phyloP scores from a whole-genome alignment of 92 coral and sea anemone species.

The Blastomussa wellsi region DNA sequence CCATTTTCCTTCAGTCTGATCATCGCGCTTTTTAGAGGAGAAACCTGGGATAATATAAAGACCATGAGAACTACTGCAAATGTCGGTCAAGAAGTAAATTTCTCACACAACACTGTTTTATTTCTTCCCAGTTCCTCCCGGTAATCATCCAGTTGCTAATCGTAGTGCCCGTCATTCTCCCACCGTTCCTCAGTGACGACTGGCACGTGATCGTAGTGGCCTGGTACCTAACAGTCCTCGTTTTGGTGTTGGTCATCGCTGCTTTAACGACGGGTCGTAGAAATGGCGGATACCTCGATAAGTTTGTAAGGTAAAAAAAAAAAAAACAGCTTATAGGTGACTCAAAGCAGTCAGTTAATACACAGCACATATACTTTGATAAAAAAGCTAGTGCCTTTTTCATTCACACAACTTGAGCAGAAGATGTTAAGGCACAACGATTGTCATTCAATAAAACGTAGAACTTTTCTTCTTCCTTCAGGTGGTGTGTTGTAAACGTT shows the following conservation, averaged over 20 bases:
- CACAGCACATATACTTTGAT: background rate
- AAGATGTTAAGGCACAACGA: background rate
- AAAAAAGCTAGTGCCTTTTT: background rate
- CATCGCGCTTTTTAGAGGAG: too few relatives aligned
- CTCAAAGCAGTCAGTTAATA: too few relatives aligned
- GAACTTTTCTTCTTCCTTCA: background rate
- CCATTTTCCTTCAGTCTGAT: background rate
- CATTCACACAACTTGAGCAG: background rate
- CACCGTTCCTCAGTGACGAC: constrained; percentile 46
- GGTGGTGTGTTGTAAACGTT: constrained; percentile 63
- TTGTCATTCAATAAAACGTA: background rate
- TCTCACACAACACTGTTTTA: background rate
- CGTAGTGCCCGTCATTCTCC: constrained; percentile 55
- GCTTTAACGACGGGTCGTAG: constrained; percentile 50
- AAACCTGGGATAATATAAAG: too few relatives aligned
- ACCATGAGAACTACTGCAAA: too few relatives aligned
- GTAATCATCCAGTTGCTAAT: constrained; percentile 46
- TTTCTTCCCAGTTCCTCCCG: constrained; percentile 42
- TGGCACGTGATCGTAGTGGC: constrained; percentile 59
- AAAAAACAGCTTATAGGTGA: background rate
- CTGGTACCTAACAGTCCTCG: constrained; percentile 46
- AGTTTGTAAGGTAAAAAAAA: constrained; percentile 48
- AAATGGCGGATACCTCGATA: constrained; percentile 45
- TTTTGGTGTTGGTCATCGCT: constrained; percentile 43
- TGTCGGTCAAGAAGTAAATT: too few relatives aligned